Conservation (phyloP, 2,888 invertebrate species). For the Parnassius mnemosyne region DNA sequence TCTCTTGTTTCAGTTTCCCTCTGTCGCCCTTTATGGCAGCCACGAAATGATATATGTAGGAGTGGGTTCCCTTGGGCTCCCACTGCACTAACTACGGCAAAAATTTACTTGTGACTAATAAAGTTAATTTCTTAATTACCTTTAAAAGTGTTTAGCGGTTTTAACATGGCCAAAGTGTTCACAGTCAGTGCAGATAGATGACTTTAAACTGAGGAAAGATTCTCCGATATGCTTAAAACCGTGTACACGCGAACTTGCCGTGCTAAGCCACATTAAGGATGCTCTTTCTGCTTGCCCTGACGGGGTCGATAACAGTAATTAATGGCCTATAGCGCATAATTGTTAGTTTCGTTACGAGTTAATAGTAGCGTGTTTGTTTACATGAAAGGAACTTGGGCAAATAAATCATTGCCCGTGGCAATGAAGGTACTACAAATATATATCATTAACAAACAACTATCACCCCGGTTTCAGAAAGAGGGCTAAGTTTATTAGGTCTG, state of each 20-base stretch:
- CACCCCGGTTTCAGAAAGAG: too few species aligned
- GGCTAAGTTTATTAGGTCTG: too few species aligned
- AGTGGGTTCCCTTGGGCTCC: too few species aligned
- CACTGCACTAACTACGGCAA: too few species aligned
- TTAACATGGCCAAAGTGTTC: neutral
- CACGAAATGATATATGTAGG: too few species aligned
- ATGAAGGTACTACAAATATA: neutral
- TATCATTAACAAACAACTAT: neutral
- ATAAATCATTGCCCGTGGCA: neutral
- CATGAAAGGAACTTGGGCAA: neutral
- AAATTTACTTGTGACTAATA: too few species aligned
- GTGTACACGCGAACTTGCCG: constrained; percentile 17
- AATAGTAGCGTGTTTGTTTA: constrained; percentile 16
- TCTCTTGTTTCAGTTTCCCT: too few species aligned
- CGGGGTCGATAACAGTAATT: constrained; percentile 19
- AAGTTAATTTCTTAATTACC: too few species aligned
- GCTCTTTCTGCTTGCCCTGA: constrained; percentile 21
- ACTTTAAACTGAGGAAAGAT: neutral
- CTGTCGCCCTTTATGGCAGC: too few species aligned
- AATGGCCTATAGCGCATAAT: constrained; percentile 23
- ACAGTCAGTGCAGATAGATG: neutral
- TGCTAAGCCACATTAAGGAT: constrained; percentile 15
- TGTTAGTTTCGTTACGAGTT: constrained; percentile 23
- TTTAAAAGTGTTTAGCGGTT: too few species aligned
- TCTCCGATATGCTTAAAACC: neutral